A percentile compares a stretch with the other conserved stretches of the same genome.
Evolutionary conservation across 2,888 invertebrate species (phyloP).

Genomic region (Lycocerus yunnanus): DNA sequence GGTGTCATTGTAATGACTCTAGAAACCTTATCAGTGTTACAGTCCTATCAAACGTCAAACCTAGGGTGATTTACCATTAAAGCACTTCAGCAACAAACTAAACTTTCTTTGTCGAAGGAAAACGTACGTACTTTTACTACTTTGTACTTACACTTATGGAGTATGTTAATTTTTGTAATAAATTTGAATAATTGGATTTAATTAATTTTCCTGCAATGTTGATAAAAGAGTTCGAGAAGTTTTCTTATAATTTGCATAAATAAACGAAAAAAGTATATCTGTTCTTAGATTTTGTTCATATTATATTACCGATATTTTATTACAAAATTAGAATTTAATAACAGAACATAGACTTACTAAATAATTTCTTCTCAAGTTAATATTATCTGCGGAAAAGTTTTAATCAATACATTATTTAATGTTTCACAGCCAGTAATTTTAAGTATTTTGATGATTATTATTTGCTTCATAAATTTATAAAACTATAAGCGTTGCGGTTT

Average conservation of each 20-base stretch:
- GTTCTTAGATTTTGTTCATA: too few species aligned
- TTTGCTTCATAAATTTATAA: too few species aligned
- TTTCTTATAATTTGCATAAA: neutral
- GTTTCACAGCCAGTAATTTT: neutral
- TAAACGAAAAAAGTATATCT: neutral
- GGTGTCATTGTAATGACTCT: constrained; percentile 33
- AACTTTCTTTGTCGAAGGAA: neutral
- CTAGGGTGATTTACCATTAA: constrained; percentile 22
- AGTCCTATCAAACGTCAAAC: constrained; percentile 23
- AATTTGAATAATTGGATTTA: neutral
- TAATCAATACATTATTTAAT: neutral
- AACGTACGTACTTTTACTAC: neutral
- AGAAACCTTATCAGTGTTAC: constrained; percentile 31
- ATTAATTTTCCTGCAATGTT: neutral
- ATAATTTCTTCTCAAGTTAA: neutral
- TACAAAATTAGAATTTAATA: neutral
- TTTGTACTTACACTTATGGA: neutral
- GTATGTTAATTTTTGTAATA: neutral
- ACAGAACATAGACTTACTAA: neutral
- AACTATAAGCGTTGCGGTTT: too few species aligned
- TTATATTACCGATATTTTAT: neutral
- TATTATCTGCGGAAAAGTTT: neutral
- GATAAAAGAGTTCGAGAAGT: neutral
- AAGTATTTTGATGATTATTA: too few species aligned
- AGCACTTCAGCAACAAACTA: constrained; percentile 9